Evolutionary conservation across 2,888 invertebrate species (phyloP).

Genomic region (Nymphalis urticae): DNA sequence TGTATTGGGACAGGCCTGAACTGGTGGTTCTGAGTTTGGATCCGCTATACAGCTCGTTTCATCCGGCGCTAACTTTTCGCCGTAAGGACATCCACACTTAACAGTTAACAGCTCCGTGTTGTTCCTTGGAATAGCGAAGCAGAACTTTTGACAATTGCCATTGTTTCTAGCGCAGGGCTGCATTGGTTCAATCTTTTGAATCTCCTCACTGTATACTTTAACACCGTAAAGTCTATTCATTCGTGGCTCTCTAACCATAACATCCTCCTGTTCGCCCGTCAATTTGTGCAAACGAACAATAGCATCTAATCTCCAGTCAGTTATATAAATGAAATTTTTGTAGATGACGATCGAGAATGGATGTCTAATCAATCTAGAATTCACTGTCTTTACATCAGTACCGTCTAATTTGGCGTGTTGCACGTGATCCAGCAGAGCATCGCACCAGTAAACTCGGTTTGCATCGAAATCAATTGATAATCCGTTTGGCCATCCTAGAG

Average conservation of each 20-base stretch:
- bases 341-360: constrained; percentile 96
- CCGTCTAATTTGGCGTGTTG: constrained; percentile 96
- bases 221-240: constrained; percentile 95
- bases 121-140: constrained; percentile 92
- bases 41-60: constrained; percentile 88
- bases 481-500: constrained; percentile 98
- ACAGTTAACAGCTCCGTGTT: constrained; percentile 80
- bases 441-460: constrained; percentile 98
- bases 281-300: constrained; percentile 94
- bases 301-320: constrained; percentile 98
- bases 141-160: constrained; percentile 96
- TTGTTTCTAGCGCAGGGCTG: constrained; percentile 93
- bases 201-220: constrained; percentile 90
- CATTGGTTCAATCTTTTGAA: constrained; percentile 85
- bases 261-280: constrained; percentile 92
- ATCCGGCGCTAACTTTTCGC: constrained; percentile 89
- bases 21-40: constrained; percentile 92
- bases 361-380: constrained; percentile 91
- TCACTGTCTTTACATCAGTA: constrained; percentile 93
- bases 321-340: constrained; percentile 96
- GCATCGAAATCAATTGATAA: constrained; percentile 94
- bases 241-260: constrained; percentile 93
- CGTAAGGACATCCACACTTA: constrained; percentile 96
- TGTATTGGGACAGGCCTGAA: constrained; percentile 93
- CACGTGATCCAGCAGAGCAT: constrained; percentile 96